These are phyloP conservation scores for Streblospio benedicti DNA, from an alignment of 1,140 invertebrate species.

Conservation along the genomic window DNA sequence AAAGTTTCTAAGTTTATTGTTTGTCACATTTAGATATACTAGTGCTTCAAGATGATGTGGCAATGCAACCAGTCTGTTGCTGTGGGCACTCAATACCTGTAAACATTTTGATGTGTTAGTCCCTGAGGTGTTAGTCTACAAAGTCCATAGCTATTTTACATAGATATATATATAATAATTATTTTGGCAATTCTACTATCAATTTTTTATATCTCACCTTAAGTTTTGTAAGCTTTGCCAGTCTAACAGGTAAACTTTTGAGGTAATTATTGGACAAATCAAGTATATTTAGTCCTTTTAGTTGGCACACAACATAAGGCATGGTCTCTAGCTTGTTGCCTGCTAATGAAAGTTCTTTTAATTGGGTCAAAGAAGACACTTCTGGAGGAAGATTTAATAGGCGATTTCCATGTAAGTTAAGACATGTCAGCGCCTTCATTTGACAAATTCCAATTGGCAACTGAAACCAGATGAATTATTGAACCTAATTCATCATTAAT, in stretches of 20 bases:
- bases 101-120: neutral
- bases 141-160: too few relatives aligned
- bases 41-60: slow-evolving; percentile 28
- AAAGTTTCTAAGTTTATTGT: slow-evolving; percentile 32
- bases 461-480: too few relatives aligned
- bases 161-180: too few relatives aligned
- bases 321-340: slow-evolving; percentile 30
- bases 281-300: slow-evolving; percentile 22
- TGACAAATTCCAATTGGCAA: slow-evolving; percentile 34
- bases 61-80: slow-evolving; percentile 29
- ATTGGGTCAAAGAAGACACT: slow-evolving; percentile 30
- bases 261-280: slow-evolving; percentile 10
- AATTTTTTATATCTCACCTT: neutral
- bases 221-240: slow-evolving; percentile 3
- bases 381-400: slow-evolving; percentile 30
- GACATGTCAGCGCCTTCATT: slow-evolving; percentile 25
- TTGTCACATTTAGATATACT: slow-evolving; percentile 32
- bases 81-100: slow-evolving; percentile 31
- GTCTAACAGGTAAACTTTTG: neutral
- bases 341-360: slow-evolving; percentile 34
- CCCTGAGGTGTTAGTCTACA: too few relatives aligned
- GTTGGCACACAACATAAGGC: slow-evolving; percentile 23
- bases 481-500: too few relatives aligned
- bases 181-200: too few relatives aligned
- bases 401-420: slow-evolving; percentile 32